These are phyloP conservation scores for Apogon hyalosoma DNA, from an alignment of 2,797 vertebrate species.

Conservation along the genomic window DNA sequence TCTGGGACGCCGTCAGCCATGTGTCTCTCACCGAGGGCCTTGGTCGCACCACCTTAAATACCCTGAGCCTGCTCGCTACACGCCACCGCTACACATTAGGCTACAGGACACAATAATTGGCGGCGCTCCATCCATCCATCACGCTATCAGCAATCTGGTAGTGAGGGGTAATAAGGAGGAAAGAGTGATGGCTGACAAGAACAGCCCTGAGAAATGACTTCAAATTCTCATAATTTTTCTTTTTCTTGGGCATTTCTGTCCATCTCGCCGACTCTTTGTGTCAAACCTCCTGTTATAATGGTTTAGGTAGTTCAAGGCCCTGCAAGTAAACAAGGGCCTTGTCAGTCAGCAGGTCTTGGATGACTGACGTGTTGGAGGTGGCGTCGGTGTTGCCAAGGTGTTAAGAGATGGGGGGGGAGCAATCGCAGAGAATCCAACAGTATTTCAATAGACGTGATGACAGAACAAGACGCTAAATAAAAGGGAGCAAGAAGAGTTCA, in stretches of 20 bases:
- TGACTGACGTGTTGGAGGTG: slow-evolving; percentile 60
- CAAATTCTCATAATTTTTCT: slow-evolving; percentile 10
- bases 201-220: slow-evolving; percentile 26
- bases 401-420: slow-evolving; percentile 31
- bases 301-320: slow-evolving; percentile 49
- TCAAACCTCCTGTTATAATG: slow-evolving; percentile 52
- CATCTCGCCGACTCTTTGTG: slow-evolving; percentile 11
- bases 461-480: background rate
- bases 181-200: slow-evolving; percentile 36
- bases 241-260: slow-evolving; percentile 23
- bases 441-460: slow-evolving; percentile 2
- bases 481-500: slow-evolving; percentile 19
- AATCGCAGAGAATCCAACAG: slow-evolving; percentile 28
- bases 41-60: slow-evolving; percentile 22
- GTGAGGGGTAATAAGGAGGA: slow-evolving; percentile 1
- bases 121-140: slow-evolving; percentile 52
- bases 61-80: slow-evolving; percentile 13
- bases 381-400: slow-evolving; percentile 36
- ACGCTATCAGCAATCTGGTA: slow-evolving; percentile 38
- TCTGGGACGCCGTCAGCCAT: slow-evolving; percentile 25
- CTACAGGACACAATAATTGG: slow-evolving; percentile 55
- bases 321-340: slow-evolving; percentile 68
- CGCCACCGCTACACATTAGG: slow-evolving; percentile 29
- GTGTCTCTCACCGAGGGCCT: slow-evolving; percentile 29
- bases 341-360: slow-evolving; percentile 69